Evolutionary conservation across 2,888 invertebrate species (phyloP), one percentile per base, ranked within the genome.

Genomic region (Ellobium chinense): DNA sequence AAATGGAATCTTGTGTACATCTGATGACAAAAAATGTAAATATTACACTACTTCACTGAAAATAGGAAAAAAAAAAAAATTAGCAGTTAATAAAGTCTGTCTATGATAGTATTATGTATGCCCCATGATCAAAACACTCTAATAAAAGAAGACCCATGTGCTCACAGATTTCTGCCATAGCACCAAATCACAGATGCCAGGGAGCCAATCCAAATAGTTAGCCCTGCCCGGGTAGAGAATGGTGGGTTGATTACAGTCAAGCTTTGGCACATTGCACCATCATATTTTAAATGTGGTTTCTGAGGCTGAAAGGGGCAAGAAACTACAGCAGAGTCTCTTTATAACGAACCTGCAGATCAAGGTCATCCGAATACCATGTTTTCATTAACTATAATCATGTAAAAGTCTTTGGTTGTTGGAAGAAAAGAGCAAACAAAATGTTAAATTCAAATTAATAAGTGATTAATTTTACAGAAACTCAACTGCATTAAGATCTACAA

Each of bases 1-100:
- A 31, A 31, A 72, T n/a, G 34, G 14, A 60, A 3, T 37, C 72
- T 72, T 72, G 72, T 72, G n/a, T 58, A 72, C 72, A 37, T n/a
- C 24, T 24, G 58, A 60, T 24, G 31, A 27, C 34, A 36, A 72
- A 60, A 72, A 18, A 1, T 24, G 34, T 56, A 56, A 54, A 70
- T 29, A 56, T 24, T 36, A 72, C 36, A 70, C 12, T 24, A 60
- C 31, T 46, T 1, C n/a, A 60, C 31, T 60, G 37, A 58, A 34
- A n/a, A 60, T 60, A 5, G 7, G 60, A 60, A 46, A 46, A 18
- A 46, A 46, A 46, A 46, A 46, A 46, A 54, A 69, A 69, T 66
- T 18, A 34, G 65, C 34, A 9, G 24, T 65, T 3, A 2, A 31
- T 18, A 37, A 24, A 39, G 24, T 68, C 12, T 68, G 39, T 39